Evolutionary conservation across 2,113 vertebrate genomes (phyloP), one percentile per base, ranked within the genome.

Genomic region (Plecturocebus donacophilus): DNA sequence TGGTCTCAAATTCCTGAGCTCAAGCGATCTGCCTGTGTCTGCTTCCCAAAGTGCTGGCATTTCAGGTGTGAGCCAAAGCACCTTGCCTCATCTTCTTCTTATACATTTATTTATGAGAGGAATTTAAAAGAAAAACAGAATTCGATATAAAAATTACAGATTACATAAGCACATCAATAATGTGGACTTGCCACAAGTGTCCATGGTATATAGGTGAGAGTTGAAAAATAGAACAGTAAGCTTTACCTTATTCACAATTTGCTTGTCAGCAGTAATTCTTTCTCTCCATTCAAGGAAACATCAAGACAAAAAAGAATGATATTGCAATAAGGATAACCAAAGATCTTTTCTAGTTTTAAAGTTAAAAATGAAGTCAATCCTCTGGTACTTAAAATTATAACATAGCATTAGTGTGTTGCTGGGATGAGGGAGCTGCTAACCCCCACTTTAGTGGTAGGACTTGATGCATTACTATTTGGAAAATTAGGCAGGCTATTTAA

Each of bases 51-150:
- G 25, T 61, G 58, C 58, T 27, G 25, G 58, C 58, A 61, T 61
- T 61, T 61, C 58, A 61, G 58, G 58, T 61, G 58, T 61, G 58
- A 61, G 58, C 58, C 58, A 61, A 10, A 27, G 25, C 25, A 30
- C 8, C 58, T 25, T 61, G 58, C 25, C 25, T 61, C 23, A 47
- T 85, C 47, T 77, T 71, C 23, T 54, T 89, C 35, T 54, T 71
- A 84, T 66, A 40, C 25, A 64, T 80, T 85, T 85, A 56, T 21
- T n/a, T 92, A 56, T 58, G 11, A 16, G 71, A 54, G 52, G 52
- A 45, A 45, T 42, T 17, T 13, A 58, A 81, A n/a, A 86, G 42
- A 81, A 91, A 61, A 91, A 87, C 10, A 90, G 68, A 87, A 91
- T n/a, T 38, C 32, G 11, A 8, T 6, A 16, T 61, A 20, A 70